Percentiles rank a stretch among this genome's conserved stretches.
phyloP scores from a whole-genome alignment of 2,113 vertebrate genomes.

The Prunella fulvescens region DNA sequence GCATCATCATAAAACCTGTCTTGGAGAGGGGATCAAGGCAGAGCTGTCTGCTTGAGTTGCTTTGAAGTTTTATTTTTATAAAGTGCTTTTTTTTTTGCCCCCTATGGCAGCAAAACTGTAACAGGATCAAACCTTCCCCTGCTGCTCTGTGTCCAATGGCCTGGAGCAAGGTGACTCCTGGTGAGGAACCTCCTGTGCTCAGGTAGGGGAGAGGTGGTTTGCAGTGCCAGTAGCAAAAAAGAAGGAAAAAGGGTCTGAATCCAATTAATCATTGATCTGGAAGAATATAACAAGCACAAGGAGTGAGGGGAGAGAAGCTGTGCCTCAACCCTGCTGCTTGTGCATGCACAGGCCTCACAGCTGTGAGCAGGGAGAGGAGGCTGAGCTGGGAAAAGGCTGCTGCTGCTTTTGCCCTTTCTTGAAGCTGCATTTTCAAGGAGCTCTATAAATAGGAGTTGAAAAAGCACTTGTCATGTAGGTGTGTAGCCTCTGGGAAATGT shows the following conservation, averaged over 20 bases:
- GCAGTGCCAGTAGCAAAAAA: neutral
- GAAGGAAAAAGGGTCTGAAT: neutral
- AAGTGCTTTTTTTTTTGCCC: neutral
- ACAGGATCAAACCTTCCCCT: neutral
- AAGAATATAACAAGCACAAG: neutral
- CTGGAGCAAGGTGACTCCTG: conserved; percentile 8
- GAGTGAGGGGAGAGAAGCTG: neutral
- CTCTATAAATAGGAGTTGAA: neutral
- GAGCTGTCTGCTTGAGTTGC: neutral
- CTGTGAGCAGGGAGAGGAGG: neutral
- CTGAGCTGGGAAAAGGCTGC: neutral
- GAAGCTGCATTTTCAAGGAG: neutral
- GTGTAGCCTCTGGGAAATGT: neutral
- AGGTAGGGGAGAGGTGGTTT: neutral
- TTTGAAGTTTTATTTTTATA: neutral
- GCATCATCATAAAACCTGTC: neutral
- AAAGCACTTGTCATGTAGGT: neutral
- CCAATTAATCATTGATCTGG: neutral
- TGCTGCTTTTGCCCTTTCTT: neutral
- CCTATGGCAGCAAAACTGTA: neutral
- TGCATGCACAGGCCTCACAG: neutral
- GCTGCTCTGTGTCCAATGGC: neutral
- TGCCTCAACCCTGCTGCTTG: accelerated
- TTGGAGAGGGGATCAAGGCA: neutral
- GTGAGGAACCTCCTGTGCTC: neutral